Conservation (phyloP, 2,113 vertebrate species). For the Daubentonia madagascariensis region DNA sequence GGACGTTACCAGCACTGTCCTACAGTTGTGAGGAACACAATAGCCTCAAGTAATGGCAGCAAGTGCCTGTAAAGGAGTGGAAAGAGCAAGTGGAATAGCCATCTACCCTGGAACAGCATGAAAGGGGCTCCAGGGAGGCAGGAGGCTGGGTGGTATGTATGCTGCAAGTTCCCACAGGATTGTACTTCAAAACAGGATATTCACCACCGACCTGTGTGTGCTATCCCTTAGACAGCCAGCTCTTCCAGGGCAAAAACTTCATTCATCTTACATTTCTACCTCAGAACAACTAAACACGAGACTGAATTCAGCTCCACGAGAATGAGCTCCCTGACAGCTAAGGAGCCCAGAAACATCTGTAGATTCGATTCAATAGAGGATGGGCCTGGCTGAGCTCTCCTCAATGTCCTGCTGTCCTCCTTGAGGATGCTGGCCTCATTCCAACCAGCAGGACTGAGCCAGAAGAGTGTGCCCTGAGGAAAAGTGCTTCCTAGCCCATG, state of each 20-base stretch:
- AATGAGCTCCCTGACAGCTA: neutral
- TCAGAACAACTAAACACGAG: neutral
- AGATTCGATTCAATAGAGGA: neutral
- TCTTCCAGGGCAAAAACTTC: neutral
- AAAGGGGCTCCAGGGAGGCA: no score
- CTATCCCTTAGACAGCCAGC: neutral
- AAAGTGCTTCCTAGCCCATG: neutral
- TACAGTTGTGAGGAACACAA: neutral
- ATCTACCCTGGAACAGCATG: neutral
- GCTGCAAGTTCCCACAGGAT: neutral
- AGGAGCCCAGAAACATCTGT: neutral
- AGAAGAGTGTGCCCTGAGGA: neutral
- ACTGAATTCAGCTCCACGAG: neutral
- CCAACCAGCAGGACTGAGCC: neutral
- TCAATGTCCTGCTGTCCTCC: neutral
- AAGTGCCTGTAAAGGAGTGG: neutral
- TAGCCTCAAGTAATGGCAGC: neutral
- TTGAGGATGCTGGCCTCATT: neutral
- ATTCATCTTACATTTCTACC: neutral
- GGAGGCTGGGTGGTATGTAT: fast-evolving
- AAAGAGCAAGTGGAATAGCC: neutral
- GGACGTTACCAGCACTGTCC: neutral
- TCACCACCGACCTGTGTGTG: neutral
- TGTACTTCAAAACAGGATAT: neutral
- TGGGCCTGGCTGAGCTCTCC: neutral